Conservation (phyloP, 2,113 vertebrate genomes). For the Chloropsis hardwickii region DNA sequence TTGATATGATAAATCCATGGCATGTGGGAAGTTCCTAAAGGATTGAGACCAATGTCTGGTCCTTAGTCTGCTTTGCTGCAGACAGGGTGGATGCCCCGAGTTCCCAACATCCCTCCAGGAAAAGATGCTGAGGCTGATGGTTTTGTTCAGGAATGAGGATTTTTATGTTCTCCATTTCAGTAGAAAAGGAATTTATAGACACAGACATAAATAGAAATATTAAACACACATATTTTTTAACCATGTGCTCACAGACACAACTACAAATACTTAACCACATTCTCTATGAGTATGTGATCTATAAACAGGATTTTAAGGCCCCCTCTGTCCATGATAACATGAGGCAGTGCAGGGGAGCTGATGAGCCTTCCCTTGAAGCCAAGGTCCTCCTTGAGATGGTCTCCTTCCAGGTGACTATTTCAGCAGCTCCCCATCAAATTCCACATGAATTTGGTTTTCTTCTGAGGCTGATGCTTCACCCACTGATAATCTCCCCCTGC, state of each 20-base stretch:
- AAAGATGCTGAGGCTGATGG: background rate
- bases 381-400: background rate
- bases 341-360: background rate
- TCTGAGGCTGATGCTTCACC: background rate
- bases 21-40: background rate
- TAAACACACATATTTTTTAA: background rate
- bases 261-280: accelerated
- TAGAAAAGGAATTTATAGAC: background rate
- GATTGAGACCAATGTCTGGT: background rate
- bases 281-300: background rate
- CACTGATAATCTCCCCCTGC: background rate
- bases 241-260: background rate
- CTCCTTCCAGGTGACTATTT: background rate
- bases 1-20: background rate
- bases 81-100: accelerated
- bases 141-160: background rate
- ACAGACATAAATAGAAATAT: background rate
- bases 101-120: background rate
- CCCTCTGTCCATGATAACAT: background rate
- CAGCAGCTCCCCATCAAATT: background rate
- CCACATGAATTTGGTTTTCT: background rate
- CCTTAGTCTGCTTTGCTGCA: background rate
- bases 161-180: background rate
- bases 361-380: background rate
- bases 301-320: background rate